Conservation (phyloP, 2,888 invertebrate genomes). For the Trissonchulus sp. region DNA sequence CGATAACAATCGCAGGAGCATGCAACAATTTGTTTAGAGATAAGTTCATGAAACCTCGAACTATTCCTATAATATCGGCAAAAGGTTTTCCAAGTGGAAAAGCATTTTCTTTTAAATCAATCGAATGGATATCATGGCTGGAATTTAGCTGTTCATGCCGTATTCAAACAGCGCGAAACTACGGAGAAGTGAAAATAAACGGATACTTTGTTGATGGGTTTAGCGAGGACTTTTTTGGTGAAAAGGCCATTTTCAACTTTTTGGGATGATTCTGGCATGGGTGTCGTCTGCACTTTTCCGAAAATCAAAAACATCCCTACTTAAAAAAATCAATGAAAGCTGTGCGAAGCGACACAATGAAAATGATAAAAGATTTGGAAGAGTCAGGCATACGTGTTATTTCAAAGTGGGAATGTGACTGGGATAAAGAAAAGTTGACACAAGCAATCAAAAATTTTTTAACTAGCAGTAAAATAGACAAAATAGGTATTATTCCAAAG, state of each 20-base stretch:
- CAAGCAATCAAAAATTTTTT: too few species aligned
- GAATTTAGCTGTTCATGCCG: background rate
- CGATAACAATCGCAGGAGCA: slow-evolving; percentile 8
- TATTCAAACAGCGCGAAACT: background rate
- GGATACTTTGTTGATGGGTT: slow-evolving; percentile 15
- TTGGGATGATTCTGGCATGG: slow-evolving; percentile 14
- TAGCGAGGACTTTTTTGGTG: background rate
- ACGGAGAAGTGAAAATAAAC: slow-evolving; percentile 14
- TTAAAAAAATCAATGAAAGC: slow-evolving; percentile 2
- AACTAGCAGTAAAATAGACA: background rate
- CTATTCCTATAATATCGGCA: background rate
- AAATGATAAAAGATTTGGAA: background rate
- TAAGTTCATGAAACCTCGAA: background rate
- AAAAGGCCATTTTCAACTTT: background rate
- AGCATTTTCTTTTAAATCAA: background rate
- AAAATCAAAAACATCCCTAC: background rate
- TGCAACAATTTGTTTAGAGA: background rate
- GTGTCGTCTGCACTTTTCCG: background rate
- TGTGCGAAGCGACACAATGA: background rate
- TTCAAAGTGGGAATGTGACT: background rate
- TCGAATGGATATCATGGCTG: background rate
- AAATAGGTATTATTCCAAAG: background rate
- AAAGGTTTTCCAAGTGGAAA: background rate
- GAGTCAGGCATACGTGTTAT: background rate
- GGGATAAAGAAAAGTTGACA: slow-evolving; percentile 6